Evolutionary conservation across 1,140 invertebrate species (phyloP), one percentile per base, ranked within the genome.

Genomic region (Armadillidium nasatum): DNA sequence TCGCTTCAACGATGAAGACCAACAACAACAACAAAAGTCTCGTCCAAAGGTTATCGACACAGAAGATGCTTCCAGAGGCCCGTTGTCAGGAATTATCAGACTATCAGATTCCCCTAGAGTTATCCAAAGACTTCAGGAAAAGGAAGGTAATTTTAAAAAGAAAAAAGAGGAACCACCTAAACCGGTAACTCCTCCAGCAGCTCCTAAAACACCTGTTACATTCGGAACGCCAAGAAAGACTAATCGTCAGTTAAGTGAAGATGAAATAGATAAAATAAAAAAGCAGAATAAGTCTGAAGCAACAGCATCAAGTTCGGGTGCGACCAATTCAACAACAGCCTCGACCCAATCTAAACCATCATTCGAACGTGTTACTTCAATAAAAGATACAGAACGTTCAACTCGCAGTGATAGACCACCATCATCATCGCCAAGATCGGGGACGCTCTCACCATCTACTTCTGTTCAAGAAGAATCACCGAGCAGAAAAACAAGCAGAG

Each of bases 191-290:
- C 84, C 82, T 84, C 88, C 81, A 83, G 87, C 79, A 75, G 86
- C 82, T 82, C 86, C 82, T 88, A 89, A 78, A 84, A 86, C 46
- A 13, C 72, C 76, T 7, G 74, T 50, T 23, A 79, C 76, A 10
- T 82, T 78, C 72, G 44, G 81, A 44, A 73, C 81, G 4, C 81
- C 81, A 46, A 86, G 88, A 45, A 80, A 78, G 44, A 76, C 79
- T 6, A 21, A 66, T 50, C 87, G 92, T 76, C 92, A 94, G 85
- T 86, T 91, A 19, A 93, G 91, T 85, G 93, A 95, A 82, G 94
- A 96, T 84, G 94, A 96, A 84, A 94, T 95, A 79, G 88, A 92
- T 10, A 90, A 91, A 82, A 93, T 95, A 79, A 96, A 96, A 85
- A 91, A 92, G 83, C 91, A 92, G 84, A 95, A 94, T 82, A 95